Conservation (phyloP, 2,888 invertebrate species). For the Agriopis leucophaearia region DNA sequence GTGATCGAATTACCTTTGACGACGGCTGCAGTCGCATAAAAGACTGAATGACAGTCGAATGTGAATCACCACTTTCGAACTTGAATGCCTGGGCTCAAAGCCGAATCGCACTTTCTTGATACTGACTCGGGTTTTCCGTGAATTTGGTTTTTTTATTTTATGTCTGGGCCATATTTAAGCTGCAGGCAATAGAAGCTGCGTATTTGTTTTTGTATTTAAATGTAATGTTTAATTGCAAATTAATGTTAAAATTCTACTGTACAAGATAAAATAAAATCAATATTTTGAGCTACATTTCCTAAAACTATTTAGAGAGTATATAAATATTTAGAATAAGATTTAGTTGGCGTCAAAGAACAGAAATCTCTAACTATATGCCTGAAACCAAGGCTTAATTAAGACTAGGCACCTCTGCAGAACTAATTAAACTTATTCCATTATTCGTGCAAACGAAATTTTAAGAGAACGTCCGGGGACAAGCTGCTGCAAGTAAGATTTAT, state of each 20-base stretch:
- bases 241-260: not conserved
- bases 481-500: conserved; percentile 65
- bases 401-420: conserved; percentile 74
- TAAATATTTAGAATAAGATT: conserved; percentile 35
- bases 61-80: conserved; percentile 48
- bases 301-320: not conserved
- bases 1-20: conserved; percentile 83
- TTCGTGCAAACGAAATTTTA: conserved; percentile 75
- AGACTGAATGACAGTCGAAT: conserved; percentile 59
- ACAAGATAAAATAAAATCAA: not conserved
- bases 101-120: conserved; percentile 23
- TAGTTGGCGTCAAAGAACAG: conserved; percentile 58
- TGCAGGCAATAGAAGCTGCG: not conserved
- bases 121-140: conserved; percentile 5
- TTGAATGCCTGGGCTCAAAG: conserved; percentile 47
- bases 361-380: conserved; percentile 62
- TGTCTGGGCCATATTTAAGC: not conserved
- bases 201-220: not conserved
- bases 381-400: conserved; percentile 79
- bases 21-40: conserved; percentile 78
- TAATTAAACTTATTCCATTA: conserved; percentile 84
- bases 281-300: not conserved
- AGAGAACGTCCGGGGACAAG: conserved; percentile 65
- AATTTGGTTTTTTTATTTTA: conserved; percentile 13
- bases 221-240: not conserved